Conservation (phyloP, 1,140 invertebrate species). For the Glossosoma conforme region DNA sequence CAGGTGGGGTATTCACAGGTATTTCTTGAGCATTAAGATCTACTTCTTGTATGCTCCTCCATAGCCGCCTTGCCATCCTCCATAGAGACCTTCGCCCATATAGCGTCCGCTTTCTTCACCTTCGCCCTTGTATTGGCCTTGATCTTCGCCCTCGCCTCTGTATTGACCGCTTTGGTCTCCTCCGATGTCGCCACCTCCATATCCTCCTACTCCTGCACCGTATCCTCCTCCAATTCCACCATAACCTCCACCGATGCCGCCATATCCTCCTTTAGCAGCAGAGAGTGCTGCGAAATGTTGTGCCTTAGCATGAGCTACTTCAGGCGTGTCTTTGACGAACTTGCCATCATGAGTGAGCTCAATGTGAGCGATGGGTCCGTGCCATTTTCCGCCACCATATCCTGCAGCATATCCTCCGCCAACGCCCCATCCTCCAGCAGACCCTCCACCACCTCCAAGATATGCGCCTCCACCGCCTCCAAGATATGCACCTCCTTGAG, state of each 20-base stretch:
- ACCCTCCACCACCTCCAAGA: conserved; percentile 38
- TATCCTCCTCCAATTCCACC: conserved; percentile 10
- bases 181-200: conserved; percentile 8
- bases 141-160: conserved; percentile 8
- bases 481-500: conserved; percentile 47
- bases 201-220: neutral
- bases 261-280: conserved; percentile 29
- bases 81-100: conserved; percentile 14
- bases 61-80: neutral
- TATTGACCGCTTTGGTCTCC: conserved; percentile 8
- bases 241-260: conserved; percentile 6
- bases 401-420: conserved; percentile 46
- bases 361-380: conserved; percentile 38
- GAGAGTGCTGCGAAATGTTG: conserved; percentile 43
- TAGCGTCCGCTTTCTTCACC: conserved; percentile 17
- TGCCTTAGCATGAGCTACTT: conserved; percentile 46
- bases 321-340: conserved; percentile 48
- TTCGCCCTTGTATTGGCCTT: conserved; percentile 27
- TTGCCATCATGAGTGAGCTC: conserved; percentile 49
- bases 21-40: no score
- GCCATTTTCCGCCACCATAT: conserved; percentile 33
- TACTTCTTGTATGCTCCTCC: no score
- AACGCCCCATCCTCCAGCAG: conserved; percentile 41
- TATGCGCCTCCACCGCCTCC: conserved; percentile 52
- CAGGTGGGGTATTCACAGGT: no score